These are phyloP conservation scores for Aradus depressus DNA, from an alignment of 2,888 invertebrate species.

Conservation along the genomic window DNA sequence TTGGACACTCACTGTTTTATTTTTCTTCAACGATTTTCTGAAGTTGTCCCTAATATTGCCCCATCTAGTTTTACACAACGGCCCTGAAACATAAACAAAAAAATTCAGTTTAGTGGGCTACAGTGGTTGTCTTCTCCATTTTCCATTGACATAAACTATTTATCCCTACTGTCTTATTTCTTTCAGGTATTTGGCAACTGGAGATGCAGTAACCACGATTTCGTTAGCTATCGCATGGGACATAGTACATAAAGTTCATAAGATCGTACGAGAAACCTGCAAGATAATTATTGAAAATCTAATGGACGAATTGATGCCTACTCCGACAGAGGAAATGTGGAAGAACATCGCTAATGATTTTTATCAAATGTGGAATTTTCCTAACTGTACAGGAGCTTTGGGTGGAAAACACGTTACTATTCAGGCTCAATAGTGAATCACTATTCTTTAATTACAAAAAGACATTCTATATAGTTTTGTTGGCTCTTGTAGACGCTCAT, in stretches of 20 bases:
- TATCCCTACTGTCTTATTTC: not conserved
- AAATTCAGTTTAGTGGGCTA: too few relatives aligned
- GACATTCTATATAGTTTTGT: too few relatives aligned
- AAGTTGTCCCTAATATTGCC: not conserved
- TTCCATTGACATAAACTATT: not conserved
- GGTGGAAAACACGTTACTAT: too few relatives aligned
- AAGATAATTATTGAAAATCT: conserved; percentile 22
- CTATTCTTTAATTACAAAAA: too few relatives aligned
- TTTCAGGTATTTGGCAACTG: conserved; percentile 4
- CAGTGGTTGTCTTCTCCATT: too few relatives aligned
- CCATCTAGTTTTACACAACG: not conserved
- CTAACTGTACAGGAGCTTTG: too few relatives aligned
- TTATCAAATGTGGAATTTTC: conserved; percentile 28
- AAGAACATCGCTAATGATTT: conserved; percentile 24
- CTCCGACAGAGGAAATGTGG: conserved; percentile 27
- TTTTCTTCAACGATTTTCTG: conserved; percentile 4
- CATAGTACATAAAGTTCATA: conserved; percentile 22
- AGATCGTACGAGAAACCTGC: conserved; percentile 23
- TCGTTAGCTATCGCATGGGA: conserved; percentile 23
- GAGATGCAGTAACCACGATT: conserved; percentile 7
- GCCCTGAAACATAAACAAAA: not conserved
- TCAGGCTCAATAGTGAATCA: too few relatives aligned
- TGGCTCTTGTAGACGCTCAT: too few relatives aligned
- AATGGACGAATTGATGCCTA: conserved; percentile 25
- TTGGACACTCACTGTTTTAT: not conserved